These are phyloP conservation scores for Koerneria pararmatus DNA, from an alignment of 2,888 invertebrate genomes.

Conservation along the genomic window DNA sequence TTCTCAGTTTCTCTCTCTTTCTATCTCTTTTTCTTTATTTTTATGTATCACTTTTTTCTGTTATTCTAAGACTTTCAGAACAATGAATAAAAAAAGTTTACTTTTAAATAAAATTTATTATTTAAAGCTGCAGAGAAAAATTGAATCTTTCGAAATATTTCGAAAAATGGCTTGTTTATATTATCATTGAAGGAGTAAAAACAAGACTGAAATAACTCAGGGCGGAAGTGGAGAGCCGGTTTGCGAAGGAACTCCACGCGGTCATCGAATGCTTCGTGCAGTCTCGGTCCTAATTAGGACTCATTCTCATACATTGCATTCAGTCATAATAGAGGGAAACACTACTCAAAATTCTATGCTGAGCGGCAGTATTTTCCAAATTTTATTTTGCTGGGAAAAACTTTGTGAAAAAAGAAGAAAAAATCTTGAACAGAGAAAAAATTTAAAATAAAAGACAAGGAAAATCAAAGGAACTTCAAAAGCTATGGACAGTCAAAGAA, in stretches of 20 bases:
- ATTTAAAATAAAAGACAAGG: background rate
- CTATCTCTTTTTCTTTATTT: no score
- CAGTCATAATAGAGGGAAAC: background rate
- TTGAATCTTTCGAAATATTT: background rate
- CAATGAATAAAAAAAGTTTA: background rate
- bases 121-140: background rate
- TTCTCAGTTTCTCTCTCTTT: no score
- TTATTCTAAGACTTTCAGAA: no score
- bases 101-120: background rate
- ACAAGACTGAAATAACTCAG: no score
- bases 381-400: background rate
- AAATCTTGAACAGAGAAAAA: slow-evolving; percentile 1
- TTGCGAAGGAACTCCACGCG: slow-evolving; percentile 21
- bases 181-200: no score
- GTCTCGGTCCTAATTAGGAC: slow-evolving; percentile 10
- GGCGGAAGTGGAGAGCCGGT: slow-evolving; percentile 21
- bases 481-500: no score
- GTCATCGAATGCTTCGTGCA: slow-evolving; percentile 24
- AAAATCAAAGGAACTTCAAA: no score
- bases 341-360: background rate
- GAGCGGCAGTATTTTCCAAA: background rate
- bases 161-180: no score
- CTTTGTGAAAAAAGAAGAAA: background rate
- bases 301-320: background rate
- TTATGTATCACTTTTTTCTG: no score